Evolutionary conservation across 2,113 vertebrate genomes (phyloP).

Genomic region (Clarias magur): DNA sequence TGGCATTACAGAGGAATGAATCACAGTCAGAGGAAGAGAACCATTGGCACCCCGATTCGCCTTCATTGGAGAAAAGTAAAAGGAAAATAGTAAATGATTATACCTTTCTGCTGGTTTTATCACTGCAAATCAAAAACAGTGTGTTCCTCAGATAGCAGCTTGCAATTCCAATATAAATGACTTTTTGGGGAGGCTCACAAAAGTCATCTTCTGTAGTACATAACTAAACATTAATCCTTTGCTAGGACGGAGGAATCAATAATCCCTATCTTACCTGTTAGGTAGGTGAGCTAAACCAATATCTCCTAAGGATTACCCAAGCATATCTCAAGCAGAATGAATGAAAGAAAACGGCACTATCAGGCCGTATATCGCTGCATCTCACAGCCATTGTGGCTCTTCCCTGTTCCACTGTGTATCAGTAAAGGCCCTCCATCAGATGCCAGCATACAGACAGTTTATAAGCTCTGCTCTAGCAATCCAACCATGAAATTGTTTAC

Average conservation of each 20-base stretch:
- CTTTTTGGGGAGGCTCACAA: neutral
- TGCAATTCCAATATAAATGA: neutral
- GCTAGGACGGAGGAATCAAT: conserved; percentile 50
- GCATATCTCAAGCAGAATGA: conserved; percentile 29
- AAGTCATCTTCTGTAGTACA: conserved; percentile 45
- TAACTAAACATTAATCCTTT: conserved; percentile 45
- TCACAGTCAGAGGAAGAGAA: neutral
- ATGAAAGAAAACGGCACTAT: conserved; percentile 42
- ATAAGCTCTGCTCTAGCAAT: conserved; percentile 36
- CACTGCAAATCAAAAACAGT: neutral
- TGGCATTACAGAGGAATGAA: conserved; percentile 32
- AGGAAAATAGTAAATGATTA: neutral
- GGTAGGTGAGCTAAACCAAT: conserved; percentile 58
- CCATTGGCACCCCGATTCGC: neutral
- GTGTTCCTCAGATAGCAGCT: conserved; percentile 6
- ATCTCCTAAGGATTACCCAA: conserved; percentile 57
- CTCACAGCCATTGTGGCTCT: conserved; percentile 19
- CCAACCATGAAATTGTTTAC: conserved; percentile 49
- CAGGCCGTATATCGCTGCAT: conserved; percentile 40
- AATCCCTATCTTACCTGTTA: conserved; percentile 64
- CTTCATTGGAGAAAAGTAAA: neutral
- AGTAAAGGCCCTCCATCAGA: conserved; percentile 25
- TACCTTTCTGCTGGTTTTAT: neutral
- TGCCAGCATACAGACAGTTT: conserved; percentile 45
- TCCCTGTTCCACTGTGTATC: conserved; percentile 37